Conservation (phyloP, 1,140 invertebrate species). For the Venustaconcha ellipsiformis region DNA sequence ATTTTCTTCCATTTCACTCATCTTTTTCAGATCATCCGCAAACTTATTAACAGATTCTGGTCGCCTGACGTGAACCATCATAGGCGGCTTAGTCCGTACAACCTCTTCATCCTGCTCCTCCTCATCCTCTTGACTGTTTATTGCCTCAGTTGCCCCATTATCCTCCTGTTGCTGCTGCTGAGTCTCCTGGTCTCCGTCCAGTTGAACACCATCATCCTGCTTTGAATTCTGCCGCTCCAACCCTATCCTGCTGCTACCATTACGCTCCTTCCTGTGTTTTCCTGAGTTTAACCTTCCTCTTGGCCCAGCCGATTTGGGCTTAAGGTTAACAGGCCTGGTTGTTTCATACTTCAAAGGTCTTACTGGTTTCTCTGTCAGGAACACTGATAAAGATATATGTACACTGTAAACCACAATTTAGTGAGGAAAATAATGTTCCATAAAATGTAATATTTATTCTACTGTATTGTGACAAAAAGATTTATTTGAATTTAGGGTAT, state of each 20-base stretch:
- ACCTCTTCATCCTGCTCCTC: background rate
- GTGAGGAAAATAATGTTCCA: too few relatives aligned
- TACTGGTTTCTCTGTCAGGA: constrained; percentile 21
- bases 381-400: constrained; percentile 7
- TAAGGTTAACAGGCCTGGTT: constrained; percentile 8
- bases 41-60: constrained; percentile 19
- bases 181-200: background rate
- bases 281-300: too few relatives aligned
- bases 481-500: too few relatives aligned
- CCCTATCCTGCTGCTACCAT: too few relatives aligned
- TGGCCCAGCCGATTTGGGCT: too few relatives aligned
- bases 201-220: background rate
- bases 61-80: constrained; percentile 23
- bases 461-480: too few relatives aligned
- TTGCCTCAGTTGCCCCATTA: constrained; percentile 1
- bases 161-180: constrained; percentile 4
- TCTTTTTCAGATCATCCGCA: constrained; percentile 27
- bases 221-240: too few relatives aligned
- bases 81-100: constrained; percentile 22
- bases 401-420: too few relatives aligned
- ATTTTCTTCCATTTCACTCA: constrained; percentile 23
- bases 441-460: too few relatives aligned
- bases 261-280: too few relatives aligned
- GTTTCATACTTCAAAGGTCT: constrained; percentile 32
- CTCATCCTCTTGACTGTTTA: background rate